Evolutionary conservation across 2,113 vertebrate species (phyloP).

Genomic region (Centropristis striata): DNA sequence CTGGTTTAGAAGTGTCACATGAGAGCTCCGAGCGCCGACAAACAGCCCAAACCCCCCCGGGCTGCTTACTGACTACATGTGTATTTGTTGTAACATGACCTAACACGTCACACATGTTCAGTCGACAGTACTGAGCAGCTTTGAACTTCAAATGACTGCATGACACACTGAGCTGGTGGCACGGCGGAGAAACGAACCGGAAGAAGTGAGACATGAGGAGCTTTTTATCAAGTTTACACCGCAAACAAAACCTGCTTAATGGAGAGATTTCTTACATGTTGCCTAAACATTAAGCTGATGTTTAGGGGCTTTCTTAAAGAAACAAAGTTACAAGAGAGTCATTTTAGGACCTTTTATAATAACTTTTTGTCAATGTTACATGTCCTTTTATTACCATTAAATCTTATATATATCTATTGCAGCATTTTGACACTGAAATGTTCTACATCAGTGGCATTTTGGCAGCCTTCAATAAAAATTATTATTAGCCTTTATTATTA

Average conservation of each 20-base stretch:
- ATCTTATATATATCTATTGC: background rate
- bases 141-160: background rate
- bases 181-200: conserved; percentile 1
- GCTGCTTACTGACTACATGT: conserved; percentile 29
- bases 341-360: too few relatives aligned
- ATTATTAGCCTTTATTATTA: too few relatives aligned
- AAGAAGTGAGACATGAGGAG: conserved; percentile 1
- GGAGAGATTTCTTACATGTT: background rate
- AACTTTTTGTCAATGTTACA: background rate
- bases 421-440: background rate
- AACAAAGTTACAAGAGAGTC: background rate
- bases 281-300: conserved; percentile 16
- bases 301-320: background rate
- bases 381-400: background rate
- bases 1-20: conserved; percentile 60
- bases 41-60: conserved; percentile 5
- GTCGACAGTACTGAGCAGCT: background rate
- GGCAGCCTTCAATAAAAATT: too few relatives aligned
- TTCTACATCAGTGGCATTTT: too few relatives aligned
- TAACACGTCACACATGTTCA: conserved; percentile 31
- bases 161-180: background rate
- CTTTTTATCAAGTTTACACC: conserved; percentile 22
- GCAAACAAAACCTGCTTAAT: conserved; percentile 21
- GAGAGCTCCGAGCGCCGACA: conserved; percentile 25
- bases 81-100: conserved; percentile 56